Base-by-base conservation (phyloP, 2,888 invertebrate species). In the Hymenopus coronatus region DNA sequence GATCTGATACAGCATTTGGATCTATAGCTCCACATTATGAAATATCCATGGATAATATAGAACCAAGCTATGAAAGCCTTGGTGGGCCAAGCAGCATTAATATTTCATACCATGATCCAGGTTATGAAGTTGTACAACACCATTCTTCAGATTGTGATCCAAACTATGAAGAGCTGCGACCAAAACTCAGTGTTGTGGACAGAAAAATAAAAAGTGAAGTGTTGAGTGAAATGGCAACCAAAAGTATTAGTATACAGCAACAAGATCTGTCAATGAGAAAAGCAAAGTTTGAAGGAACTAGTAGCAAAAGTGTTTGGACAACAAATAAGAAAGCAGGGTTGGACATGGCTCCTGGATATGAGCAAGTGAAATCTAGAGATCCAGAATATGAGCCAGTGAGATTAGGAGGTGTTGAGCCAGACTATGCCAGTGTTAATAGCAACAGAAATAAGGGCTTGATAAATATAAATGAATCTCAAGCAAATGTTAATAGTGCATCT, bases 141-240 rank as follows among this genome's bases (percentile, higher is more conserved):
- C 20, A 88, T 27, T 83, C 85, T 27, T 89, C 95, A 0, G 96
- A 96, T 91, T 95, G 95, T 6, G 97, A 97, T 93, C 97, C 97
- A 0, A 97, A 97, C 92, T 97, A 97, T 92, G 97, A 97, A 93
- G 96, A 97, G 90, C 93, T 97, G 85, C 94, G 95, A 90, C 95
- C 95, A 30, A 95, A 95, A 91, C 54, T 88, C 3, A 86, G 81
- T 28, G 70, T n/a, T 54, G 83, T 30, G 25, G 20, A 70, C 28
- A 88, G 8, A 20, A 70, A 25, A 46, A 20, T 82, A 33, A 70
- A 89, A 82, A 54, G 30, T 89, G 82, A 87, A 30, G 12, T 82
- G 28, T 14, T 54, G 30, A 83, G 85, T 85, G 85, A 83, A 40
- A 89, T 30, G 27, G 89, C 15, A 9, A 9, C 85, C 54, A 88